Evolutionary conservation across 1,140 invertebrate genomes (phyloP).

Genomic region (Saccostrea echinata): DNA sequence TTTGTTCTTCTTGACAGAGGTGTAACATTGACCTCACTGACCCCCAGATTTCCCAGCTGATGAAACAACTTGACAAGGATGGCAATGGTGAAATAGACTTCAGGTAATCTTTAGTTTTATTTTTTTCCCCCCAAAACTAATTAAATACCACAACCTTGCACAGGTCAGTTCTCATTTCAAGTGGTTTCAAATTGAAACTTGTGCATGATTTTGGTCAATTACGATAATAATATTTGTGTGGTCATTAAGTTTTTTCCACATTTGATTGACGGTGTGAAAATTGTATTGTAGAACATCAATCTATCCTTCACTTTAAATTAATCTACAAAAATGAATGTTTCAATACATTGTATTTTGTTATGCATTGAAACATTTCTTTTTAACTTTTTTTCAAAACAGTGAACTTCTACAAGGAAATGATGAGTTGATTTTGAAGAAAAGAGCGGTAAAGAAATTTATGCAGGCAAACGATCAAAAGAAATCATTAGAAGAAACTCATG

Average conservation of each 20-base stretch:
- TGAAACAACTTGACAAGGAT: slow-evolving; percentile 72
- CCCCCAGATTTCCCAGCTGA: slow-evolving; percentile 68
- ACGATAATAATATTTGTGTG: too few relatives aligned
- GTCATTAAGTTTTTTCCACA: too few relatives aligned
- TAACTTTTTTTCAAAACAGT: background rate
- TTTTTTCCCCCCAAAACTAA: too few relatives aligned
- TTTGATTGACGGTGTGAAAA: too few relatives aligned
- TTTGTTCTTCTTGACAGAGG: slow-evolving; percentile 55
- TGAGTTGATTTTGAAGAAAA: slow-evolving; percentile 48
- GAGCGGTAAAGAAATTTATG: slow-evolving; percentile 50
- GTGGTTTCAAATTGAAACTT: too few relatives aligned
- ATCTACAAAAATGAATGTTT: too few relatives aligned
- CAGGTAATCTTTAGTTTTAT: slow-evolving; percentile 61
- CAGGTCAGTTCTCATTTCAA: too few relatives aligned
- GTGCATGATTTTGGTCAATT: too few relatives aligned
- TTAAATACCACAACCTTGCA: too few relatives aligned
- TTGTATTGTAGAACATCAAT: too few relatives aligned
- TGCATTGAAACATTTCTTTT: background rate
- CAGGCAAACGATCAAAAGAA: slow-evolving; percentile 32
- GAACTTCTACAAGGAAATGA: slow-evolving; percentile 56
- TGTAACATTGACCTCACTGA: slow-evolving; percentile 71
- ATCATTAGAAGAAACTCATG: background rate
- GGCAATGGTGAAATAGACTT: slow-evolving; percentile 75
- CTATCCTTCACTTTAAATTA: too few relatives aligned
- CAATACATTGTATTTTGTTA: too few relatives aligned